Evolutionary conservation across 37 sponge, comb jelly and placozoan genomes (phyloP), one percentile per base, ranked within the genome.

Genomic region (Mnemiopsis leidyi): DNA sequence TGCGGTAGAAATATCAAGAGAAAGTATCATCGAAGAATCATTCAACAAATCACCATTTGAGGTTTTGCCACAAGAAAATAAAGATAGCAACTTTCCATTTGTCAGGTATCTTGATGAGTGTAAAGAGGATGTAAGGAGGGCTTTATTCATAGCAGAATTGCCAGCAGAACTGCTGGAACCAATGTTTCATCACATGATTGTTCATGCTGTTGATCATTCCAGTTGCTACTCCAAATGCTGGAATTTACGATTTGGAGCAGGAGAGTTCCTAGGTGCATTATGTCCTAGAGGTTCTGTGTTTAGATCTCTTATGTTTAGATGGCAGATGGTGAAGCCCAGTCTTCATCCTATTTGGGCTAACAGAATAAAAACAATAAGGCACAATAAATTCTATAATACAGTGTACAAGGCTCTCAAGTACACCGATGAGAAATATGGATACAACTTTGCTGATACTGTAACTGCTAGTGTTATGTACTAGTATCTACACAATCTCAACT

Each of bases 391-490:
- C 32, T 77, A 77, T 32, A 0, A 33, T 34, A 9, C 1, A 13
- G 33, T 77, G 5, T 77, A 77, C 79, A 34, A 28, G 1, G 33
- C 18, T 32, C 2, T 77, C 1, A 28, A 77, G 79, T 20, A 5
- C 1, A 33, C 33, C 1, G 79, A 77, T 34, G 26, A 9, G 79
- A 32, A 77, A 36, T 77, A 31, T 77, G 79, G 79, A 71, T 32
- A 34, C 16, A 20, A 77, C 9, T 77, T 77, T 77, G 79, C 79
- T 20, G 79, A 77, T 33, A 13, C 33, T 3, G 7, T 77, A 34
- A 77, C 79, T 13, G 79, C 79, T 16, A 77, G 79, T 77, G 33
- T 32, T 36, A 77, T 77, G 79, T 77, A 34, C 32, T 77, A 77
- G 73, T 5, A 20, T 23, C 73, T 69, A n/a, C n/a, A n/a, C n/a